phyloP scores from a whole-genome alignment of 2,888 invertebrate genomes.

The Coelinius sp. region DNA sequence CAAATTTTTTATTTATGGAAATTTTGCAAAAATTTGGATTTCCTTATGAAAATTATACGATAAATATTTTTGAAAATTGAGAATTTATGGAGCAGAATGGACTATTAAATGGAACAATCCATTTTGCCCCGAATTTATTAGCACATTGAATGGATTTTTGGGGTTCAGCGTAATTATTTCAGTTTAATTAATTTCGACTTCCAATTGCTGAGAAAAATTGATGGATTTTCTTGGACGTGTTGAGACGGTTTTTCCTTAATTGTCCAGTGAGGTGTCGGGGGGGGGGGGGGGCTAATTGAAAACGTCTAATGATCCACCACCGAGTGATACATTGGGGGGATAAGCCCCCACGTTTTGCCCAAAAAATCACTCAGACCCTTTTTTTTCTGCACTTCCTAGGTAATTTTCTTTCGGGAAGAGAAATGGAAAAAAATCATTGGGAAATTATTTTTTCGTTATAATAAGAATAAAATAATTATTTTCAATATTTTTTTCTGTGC shows the following conservation, averaged over 20 bases:
- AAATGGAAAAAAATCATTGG: too few relatives aligned
- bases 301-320: constrained; percentile 69
- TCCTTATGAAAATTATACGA: too few relatives aligned
- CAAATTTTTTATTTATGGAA: too few relatives aligned
- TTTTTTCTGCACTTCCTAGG: background rate
- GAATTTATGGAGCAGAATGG: background rate
- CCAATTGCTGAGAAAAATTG: constrained; percentile 15
- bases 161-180: background rate
- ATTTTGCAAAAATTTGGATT: too few relatives aligned
- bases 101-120: background rate
- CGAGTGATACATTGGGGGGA: constrained; percentile 68
- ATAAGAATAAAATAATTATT: too few relatives aligned
- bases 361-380: constrained; percentile 44
- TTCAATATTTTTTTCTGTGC: too few relatives aligned
- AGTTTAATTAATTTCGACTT: constrained; percentile 6
- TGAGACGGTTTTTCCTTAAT: constrained; percentile 68
- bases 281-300: constrained; percentile 67
- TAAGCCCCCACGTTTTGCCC: constrained; percentile 49
- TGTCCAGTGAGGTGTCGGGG: constrained; percentile 52
- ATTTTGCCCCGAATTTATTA: constrained; percentile 4
- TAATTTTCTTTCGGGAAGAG: too few relatives aligned
- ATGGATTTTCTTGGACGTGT: constrained; percentile 59
- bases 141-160: background rate
- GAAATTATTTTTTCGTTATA: too few relatives aligned
- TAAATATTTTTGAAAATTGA: too few relatives aligned